Evolutionary conservation across 1,140 invertebrate genomes (phyloP), one percentile per base, ranked within the genome.

Genomic region (Maniola jurtina): DNA sequence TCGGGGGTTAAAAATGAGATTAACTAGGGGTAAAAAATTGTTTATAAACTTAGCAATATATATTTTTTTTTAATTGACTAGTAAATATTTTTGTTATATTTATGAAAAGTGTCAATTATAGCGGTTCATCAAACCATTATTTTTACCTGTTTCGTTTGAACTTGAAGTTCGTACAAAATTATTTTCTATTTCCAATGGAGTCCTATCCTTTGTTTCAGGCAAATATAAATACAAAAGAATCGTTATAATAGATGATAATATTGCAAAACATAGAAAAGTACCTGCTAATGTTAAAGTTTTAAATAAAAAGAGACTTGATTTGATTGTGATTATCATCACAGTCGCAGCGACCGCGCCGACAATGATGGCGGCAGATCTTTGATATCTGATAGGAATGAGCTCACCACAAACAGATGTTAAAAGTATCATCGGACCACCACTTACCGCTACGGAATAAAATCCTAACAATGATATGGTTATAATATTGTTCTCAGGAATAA

Each of bases 401-500:
- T 80, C 78, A 0, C 66, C 72, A 14, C 71, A 73, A 9, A 80
- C 40, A 6, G 75, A 74, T 9, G 61, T 34, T n/a, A 62, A 54
- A 55, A 78, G 60, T 1, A 75, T 75, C 58, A 78, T 62, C 5
- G 79, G 76, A 33, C 76, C 79, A 38, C 70, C 70, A 52, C 72
- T 73, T 16, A 79, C 66, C 38, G 73, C 57, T 7, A 79, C 36
- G 2, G 75, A 75, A 68, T 71, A 79, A 0, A 66, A 36, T 42
- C 55, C 36, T 16, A 81, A 59, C 38, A 81, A 63, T 9, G 48
- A 36, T 50, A 79, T 64, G 0, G 75, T 73, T 11, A 74, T 34
- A 13, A 58, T 59, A 7, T 61, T 64, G 45, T 64, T 79, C n/a
- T 34, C 47, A 15, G 73, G 58, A 15, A 76, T 15, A 0, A 33